Percentiles rank a stretch among this genome's conserved stretches.
Conservation (phyloP, 1,140 invertebrate genomes). For the Acromyrmex echinatior region DNA sequence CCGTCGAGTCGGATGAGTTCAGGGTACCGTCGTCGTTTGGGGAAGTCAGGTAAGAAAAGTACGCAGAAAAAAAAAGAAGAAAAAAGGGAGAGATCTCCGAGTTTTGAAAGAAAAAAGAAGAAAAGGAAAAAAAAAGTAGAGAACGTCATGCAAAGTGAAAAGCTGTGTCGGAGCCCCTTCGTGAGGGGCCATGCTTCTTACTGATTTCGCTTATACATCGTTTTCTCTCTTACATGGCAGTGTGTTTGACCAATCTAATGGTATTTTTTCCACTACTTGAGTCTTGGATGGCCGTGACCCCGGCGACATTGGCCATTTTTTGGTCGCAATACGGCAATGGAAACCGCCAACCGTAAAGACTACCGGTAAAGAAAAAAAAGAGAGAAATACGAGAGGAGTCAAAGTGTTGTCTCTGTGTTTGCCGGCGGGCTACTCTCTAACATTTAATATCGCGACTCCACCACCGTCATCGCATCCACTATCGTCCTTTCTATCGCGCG, state of each 20-base stretch:
- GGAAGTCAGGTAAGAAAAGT: conserved; percentile 30
- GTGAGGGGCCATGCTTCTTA: conserved; percentile 83
- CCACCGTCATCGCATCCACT: conserved; percentile 36
- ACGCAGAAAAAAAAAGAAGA: neutral
- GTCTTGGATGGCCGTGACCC: conserved; percentile 90
- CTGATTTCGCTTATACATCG: conserved; percentile 78
- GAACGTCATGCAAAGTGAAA: conserved; percentile 83
- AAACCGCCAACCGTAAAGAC: conserved; percentile 97
- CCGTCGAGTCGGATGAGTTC: neutral
- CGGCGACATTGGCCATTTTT: conserved; percentile 91
- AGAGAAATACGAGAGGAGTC: conserved; percentile 77
- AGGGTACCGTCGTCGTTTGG: neutral
- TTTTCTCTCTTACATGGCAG: conserved; percentile 85
- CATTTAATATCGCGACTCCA: conserved; percentile 33
- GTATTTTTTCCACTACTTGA: conserved; percentile 87
- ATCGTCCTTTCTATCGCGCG: conserved; percentile 14
- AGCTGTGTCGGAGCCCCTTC: conserved; percentile 82
- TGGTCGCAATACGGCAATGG: conserved; percentile 96
- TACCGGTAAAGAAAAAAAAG: conserved; percentile 88
- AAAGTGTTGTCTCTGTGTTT: conserved; percentile 59
- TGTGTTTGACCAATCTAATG: conserved; percentile 87
- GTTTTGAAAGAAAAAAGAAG: conserved; percentile 48
- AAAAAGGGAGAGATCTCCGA: neutral
- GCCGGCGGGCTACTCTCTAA: conserved; percentile 66
- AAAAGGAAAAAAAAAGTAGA: conserved; percentile 37